These are phyloP conservation scores for Turritopsis dohrnii DNA, from an alignment of 30 jellyfish, hydroid and myxozoan genomes.

Conservation along the genomic window DNA sequence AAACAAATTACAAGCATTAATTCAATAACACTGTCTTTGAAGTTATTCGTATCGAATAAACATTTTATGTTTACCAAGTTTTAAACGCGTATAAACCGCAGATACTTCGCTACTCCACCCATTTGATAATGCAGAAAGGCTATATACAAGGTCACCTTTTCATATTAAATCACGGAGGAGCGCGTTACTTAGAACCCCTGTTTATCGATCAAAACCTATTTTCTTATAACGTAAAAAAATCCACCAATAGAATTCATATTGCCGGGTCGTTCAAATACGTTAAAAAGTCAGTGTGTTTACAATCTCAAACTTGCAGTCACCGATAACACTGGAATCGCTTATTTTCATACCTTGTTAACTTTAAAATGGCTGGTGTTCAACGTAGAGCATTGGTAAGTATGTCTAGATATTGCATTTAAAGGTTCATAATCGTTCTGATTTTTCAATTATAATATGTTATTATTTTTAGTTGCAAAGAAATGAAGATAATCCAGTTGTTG, in stretches of 20 bases:
- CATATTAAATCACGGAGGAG: not conserved
- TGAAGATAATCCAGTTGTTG: not conserved
- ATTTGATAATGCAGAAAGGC: no score
- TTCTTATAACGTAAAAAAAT: not conserved
- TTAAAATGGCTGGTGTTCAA: constrained; percentile 24
- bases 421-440: no score
- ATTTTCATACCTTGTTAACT: not conserved
- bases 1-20: no score
- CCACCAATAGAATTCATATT: not conserved
- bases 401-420: not conserved
- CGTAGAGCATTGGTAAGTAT: constrained; percentile 14
- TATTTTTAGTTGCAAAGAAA: constrained; percentile 1
- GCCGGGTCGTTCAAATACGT: not conserved
- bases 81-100: not conserved
- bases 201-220: not conserved
- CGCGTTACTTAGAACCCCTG: not conserved
- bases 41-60: no score
- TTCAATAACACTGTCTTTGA: no score
- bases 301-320: not conserved
- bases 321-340: no score
- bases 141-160: no score
- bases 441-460: no score
- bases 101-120: not conserved
- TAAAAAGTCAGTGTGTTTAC: not conserved
- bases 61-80: no score